Evolutionary conservation across 2,797 vertebrate species (phyloP).

Genomic region (Oryzias sinensis): DNA sequence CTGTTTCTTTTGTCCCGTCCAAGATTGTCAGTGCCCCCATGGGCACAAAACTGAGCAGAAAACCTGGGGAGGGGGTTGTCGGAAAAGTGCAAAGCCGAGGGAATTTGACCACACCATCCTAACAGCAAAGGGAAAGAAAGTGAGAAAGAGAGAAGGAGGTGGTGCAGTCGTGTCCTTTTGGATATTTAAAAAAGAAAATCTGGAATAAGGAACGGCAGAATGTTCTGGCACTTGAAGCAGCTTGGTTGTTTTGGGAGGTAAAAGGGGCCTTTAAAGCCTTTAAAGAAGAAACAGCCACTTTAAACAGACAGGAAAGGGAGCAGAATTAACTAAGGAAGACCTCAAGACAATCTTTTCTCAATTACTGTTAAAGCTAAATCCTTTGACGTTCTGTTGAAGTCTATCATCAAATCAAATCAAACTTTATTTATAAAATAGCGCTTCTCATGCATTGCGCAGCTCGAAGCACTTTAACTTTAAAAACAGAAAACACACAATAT

Average conservation of each 20-base stretch:
- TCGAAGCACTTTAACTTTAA: too few species aligned
- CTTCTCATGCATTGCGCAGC: too few species aligned
- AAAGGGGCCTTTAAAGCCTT: slow-evolving; percentile 49
- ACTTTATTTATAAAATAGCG: too few species aligned
- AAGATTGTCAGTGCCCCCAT: slow-evolving; percentile 78
- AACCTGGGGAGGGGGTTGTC: slow-evolving; percentile 37
- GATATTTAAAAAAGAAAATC: slow-evolving; percentile 9
- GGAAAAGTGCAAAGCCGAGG: slow-evolving; percentile 14
- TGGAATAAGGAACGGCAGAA: slow-evolving; percentile 55
- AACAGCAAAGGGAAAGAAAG: slow-evolving; percentile 36
- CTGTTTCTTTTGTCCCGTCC: slow-evolving; percentile 91
- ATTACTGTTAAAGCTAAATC: slow-evolving; percentile 56
- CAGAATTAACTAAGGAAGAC: slow-evolving; percentile 46
- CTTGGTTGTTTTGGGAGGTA: slow-evolving; percentile 49
- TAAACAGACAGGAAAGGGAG: slow-evolving; percentile 62
- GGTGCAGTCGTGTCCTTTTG: slow-evolving; percentile 68
- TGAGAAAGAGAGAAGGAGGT: slow-evolving; percentile 44
- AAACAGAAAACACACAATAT: too few species aligned
- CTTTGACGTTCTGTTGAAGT: slow-evolving; percentile 67
- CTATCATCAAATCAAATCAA: slow-evolving; percentile 8
- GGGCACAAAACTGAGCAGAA: slow-evolving; percentile 58
- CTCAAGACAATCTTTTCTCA: slow-evolving; percentile 53
- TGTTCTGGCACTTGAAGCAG: slow-evolving; percentile 50
- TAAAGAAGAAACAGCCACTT: slow-evolving; percentile 62
- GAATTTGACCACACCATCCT: slow-evolving; percentile 58